Conservation (phyloP, 1,140 invertebrate genomes). For the Brachionus calyciflorus region DNA sequence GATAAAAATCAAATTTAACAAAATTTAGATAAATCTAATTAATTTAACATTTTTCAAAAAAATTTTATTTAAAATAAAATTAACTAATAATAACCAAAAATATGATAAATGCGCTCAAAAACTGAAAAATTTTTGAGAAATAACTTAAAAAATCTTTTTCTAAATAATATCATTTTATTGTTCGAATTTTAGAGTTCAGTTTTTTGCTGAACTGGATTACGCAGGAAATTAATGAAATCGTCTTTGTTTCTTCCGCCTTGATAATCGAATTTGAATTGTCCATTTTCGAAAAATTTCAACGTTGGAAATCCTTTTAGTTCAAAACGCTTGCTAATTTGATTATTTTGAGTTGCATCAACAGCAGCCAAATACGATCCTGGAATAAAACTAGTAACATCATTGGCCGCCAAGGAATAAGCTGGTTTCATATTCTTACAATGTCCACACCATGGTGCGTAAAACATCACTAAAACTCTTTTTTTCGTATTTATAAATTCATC, state of each 20-base stretch:
- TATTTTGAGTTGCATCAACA: conserved; percentile 76
- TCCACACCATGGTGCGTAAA: conserved; percentile 52
- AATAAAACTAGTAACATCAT: conserved; percentile 53
- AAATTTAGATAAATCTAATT: no score
- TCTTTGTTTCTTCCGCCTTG: not conserved
- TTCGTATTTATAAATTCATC: conserved; percentile 5
- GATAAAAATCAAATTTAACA: no score
- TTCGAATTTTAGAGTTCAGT: conserved; percentile 32
- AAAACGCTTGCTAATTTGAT: conserved; percentile 67
- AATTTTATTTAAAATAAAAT: no score
- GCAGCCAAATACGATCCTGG: conserved; percentile 69
- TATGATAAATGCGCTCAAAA: no score
- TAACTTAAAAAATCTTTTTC: not conserved
- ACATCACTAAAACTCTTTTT: conserved; percentile 54
- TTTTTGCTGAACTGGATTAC: not conserved
- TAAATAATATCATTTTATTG: not conserved
- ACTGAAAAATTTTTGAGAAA: no score
- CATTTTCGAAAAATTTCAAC: conserved; percentile 80
- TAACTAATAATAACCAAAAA: no score
- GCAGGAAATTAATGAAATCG: conserved; percentile 42
- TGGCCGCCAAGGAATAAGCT: conserved; percentile 60
- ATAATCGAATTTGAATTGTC: conserved; percentile 60
- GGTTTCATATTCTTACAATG: conserved; percentile 61
- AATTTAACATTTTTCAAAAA: no score
- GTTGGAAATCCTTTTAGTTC: conserved; percentile 80